phyloP scores from a whole-genome alignment of 1,140 invertebrate species.

The Aphelenchoides besseyi region DNA sequence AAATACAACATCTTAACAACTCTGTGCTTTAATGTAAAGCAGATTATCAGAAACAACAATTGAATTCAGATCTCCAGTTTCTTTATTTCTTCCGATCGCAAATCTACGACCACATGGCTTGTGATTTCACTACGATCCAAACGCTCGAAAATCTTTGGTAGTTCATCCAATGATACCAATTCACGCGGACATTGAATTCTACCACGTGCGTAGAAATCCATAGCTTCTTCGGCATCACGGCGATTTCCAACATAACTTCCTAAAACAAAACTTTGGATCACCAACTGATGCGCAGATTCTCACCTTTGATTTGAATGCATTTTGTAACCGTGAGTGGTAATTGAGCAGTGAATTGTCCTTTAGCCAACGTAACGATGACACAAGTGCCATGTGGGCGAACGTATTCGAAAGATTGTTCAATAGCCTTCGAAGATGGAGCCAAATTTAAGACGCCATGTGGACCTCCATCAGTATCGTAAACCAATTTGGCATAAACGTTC shows the following conservation, averaged over 20 bases:
- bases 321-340: background rate
- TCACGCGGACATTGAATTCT: constrained; percentile 32
- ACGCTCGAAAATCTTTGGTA: constrained; percentile 30
- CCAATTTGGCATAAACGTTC: background rate
- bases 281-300: background rate
- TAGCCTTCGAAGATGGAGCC: constrained; percentile 26
- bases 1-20: background rate
- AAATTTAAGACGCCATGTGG: constrained; percentile 36
- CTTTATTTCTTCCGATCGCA: constrained; percentile 8
- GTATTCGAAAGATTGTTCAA: constrained; percentile 30
- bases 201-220: constrained; percentile 36
- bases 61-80: background rate
- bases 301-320: constrained; percentile 4
- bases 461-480: constrained; percentile 27
- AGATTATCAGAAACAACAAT: background rate
- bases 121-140: constrained; percentile 30
- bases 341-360: background rate
- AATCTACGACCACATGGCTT: constrained; percentile 28
- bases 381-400: constrained; percentile 32
- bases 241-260: constrained; percentile 25
- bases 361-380: constrained; percentile 31
- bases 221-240: constrained; percentile 35
- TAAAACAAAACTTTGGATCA: background rate
- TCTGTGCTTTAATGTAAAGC: constrained; percentile 1
- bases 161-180: constrained; percentile 31